Evolutionary conservation across 2,888 invertebrate species (phyloP).

Genomic region (Xestobium rufovillosum): DNA sequence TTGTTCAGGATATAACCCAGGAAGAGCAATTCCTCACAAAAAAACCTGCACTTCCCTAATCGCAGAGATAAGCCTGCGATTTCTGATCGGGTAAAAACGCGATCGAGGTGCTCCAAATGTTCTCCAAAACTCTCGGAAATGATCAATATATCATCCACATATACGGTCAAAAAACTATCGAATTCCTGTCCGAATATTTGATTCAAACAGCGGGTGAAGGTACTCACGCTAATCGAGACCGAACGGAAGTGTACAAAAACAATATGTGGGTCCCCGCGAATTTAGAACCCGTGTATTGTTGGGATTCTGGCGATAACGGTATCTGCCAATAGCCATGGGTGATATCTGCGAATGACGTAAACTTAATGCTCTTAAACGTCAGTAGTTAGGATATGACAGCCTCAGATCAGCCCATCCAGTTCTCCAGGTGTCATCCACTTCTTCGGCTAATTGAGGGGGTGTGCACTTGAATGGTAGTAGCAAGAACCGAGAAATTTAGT

Average conservation of each 20-base stretch:
- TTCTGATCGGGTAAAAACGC: not conserved
- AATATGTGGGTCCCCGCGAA: not conserved
- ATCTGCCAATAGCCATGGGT: conserved; percentile 3
- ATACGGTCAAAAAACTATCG: not conserved
- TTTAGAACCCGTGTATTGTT: not conserved
- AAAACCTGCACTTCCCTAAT: not conserved
- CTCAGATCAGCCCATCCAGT: no score
- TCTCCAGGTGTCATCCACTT: no score
- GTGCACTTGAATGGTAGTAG: no score
- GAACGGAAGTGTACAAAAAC: not conserved
- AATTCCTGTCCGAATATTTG: not conserved
- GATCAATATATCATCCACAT: conserved; percentile 1
- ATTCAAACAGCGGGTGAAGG: conserved; percentile 2
- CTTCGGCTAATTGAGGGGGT: no score
- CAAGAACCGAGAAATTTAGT: no score
- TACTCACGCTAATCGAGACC: conserved; percentile 1
- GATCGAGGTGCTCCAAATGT: not conserved
- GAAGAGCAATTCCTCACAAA: not conserved
- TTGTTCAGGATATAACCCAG: conserved; percentile 2
- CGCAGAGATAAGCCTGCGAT: not conserved
- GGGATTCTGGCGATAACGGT: not conserved
- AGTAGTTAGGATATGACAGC: no score
- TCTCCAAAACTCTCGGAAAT: not conserved
- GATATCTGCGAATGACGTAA: no score
- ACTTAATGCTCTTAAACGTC: no score